Percentiles rank a stretch among this genome's conserved stretches.
These are phyloP conservation scores for Salticus scenicus DNA, from an alignment of 2,888 invertebrate species.

Conservation along the genomic window DNA sequence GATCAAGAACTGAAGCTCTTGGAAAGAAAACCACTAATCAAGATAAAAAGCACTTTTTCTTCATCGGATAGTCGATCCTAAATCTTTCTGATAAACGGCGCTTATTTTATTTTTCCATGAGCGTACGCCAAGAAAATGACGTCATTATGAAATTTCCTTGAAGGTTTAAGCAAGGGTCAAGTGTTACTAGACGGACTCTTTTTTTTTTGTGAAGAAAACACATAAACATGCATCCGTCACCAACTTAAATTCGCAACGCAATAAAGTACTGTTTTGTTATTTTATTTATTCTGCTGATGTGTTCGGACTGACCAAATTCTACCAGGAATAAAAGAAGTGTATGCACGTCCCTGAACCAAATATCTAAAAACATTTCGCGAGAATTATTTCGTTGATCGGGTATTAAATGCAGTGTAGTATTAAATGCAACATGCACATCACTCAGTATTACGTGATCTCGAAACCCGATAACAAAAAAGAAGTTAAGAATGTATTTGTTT, in stretches of 20 bases:
- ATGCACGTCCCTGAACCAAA: conserved; percentile 41
- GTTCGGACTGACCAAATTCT: background rate
- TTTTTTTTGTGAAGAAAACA: background rate
- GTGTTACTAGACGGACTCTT: conserved; percentile 39
- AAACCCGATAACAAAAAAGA: too few species aligned
- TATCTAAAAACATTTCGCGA: too few species aligned
- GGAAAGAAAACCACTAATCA: background rate
- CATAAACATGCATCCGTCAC: background rate
- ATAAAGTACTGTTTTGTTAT: background rate
- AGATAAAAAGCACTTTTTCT: background rate
- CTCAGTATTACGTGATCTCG: too few species aligned
- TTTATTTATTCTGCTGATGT: background rate
- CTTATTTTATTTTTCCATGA: background rate
- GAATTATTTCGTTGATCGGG: too few species aligned
- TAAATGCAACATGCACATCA: too few species aligned
- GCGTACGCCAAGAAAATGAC: conserved; percentile 47
- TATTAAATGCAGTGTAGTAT: too few species aligned
- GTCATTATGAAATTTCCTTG: conserved; percentile 20
- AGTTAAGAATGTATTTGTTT: too few species aligned
- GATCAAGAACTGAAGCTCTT: background rate
- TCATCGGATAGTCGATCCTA: background rate
- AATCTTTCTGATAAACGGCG: background rate
- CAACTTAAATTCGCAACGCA: background rate
- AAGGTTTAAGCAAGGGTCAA: conserved; percentile 62
- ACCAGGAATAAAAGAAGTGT: background rate